phyloP scores from a whole-genome alignment of 2,797 vertebrate genomes.

The Knipowitschia caucasica region DNA sequence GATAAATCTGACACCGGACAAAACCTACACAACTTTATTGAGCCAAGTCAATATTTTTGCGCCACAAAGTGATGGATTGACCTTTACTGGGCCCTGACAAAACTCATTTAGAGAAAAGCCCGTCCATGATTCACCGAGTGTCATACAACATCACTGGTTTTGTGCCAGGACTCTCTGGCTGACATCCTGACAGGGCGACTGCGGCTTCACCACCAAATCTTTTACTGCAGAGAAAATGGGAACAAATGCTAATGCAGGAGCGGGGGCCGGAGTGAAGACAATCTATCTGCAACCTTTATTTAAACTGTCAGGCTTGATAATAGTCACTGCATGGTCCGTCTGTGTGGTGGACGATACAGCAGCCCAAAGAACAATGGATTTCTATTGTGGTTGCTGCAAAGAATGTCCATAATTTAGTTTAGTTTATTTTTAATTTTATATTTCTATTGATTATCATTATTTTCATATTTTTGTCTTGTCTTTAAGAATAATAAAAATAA shows the following conservation, averaged over 20 bases:
- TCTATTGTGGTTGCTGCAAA: not conserved
- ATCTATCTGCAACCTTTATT: conserved; percentile 2
- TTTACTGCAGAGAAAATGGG: conserved; percentile 4
- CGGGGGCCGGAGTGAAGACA: not conserved
- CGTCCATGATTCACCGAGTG: conserved; percentile 8
- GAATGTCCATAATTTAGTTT: too few species aligned
- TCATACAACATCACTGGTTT: conserved; percentile 3
- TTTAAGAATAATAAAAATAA: too few species aligned
- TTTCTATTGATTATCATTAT: too few species aligned
- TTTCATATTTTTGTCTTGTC: too few species aligned
- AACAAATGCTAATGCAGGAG: conserved; percentile 4
- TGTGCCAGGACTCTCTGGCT: not conserved
- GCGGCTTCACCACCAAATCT: not conserved
- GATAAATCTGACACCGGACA: not conserved
- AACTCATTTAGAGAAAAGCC: conserved; percentile 9
- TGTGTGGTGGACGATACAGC: not conserved
- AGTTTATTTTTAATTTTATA: too few species aligned
- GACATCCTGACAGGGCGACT: not conserved
- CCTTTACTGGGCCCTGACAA: conserved; percentile 7
- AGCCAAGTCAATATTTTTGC: conserved; percentile 1
- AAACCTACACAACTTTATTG: not conserved
- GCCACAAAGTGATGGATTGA: conserved; percentile 14
- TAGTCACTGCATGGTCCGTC: not conserved
- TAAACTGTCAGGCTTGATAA: not conserved
- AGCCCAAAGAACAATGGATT: too few species aligned